phyloP scores from a whole-genome alignment of 37 sponge, comb jelly and placozoan genomes.

The Mnemiopsis leidyi region DNA sequence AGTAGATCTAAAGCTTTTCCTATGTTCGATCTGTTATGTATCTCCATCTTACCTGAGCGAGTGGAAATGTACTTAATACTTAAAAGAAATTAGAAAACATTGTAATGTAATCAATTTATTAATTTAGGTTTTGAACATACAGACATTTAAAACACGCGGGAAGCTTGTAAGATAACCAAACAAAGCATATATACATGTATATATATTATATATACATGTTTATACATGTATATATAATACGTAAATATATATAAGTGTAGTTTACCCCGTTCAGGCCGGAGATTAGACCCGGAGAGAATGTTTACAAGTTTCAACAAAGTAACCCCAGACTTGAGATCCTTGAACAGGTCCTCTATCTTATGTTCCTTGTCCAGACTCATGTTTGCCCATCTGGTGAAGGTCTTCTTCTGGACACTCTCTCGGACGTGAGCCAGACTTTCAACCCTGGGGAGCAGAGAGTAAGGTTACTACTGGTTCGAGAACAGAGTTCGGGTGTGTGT shows the following conservation, averaged over 20 bases:
- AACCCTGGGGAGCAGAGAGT: constrained; percentile 24
- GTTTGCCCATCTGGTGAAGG: constrained; percentile 56
- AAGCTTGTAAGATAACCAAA: too few relatives aligned
- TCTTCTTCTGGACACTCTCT: constrained; percentile 53
- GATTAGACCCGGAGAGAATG: not conserved
- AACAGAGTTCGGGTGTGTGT: too few relatives aligned
- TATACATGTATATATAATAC: too few relatives aligned
- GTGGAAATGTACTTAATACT: too few relatives aligned
- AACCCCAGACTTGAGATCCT: not conserved
- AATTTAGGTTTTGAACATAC: too few relatives aligned
- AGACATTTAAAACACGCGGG: too few relatives aligned
- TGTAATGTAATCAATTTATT: too few relatives aligned
- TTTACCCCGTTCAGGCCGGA: constrained; percentile 24
- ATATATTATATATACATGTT: too few relatives aligned
- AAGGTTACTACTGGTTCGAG: not conserved
- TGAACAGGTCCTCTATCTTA: constrained; percentile 5
- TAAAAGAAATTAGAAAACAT: too few relatives aligned
- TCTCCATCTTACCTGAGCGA: constrained; percentile 58
- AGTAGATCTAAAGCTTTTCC: constrained; percentile 13
- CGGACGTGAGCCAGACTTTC: constrained; percentile 25
- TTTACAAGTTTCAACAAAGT: constrained; percentile 7
- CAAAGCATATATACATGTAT: too few relatives aligned
- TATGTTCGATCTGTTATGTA: constrained; percentile 55
- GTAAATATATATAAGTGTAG: too few relatives aligned
- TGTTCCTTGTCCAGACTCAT: not conserved